Evolutionary conservation across 2,113 vertebrate genomes (phyloP), one percentile per base, ranked within the genome.

Genomic region (Tenrec ecaudatus): DNA sequence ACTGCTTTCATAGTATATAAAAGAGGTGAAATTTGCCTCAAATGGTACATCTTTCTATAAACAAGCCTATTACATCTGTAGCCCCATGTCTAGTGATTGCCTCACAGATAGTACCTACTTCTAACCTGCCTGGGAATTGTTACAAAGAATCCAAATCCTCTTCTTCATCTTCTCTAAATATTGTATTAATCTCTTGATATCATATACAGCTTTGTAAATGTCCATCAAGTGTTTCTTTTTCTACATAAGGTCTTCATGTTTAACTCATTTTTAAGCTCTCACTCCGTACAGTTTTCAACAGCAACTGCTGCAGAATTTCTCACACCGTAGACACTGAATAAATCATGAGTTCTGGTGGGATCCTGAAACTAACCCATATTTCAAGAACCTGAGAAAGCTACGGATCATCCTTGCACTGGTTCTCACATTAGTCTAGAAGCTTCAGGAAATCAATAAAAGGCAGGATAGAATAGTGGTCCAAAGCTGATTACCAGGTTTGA

Each of bases 191-290:
- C 62, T 93, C 71, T 93, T 76, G 88, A 89, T 91, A 75, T 40
- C 29, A 68, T 79, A 47, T 60, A 94, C 89, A 82, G 81, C 29
- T 79, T 86, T 89, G 38, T 86, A 94, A 89, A 89, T 68, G 15
- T 89, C 57, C 75, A 62, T 71, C 76, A 86, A 89, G 25, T 79
- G 76, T 88, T 86, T 64, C 57, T 89, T 93, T 79, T 31, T 76
- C 58, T 89, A 64, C 58, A 78, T 53, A 88, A 29, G 36, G 6
- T 43, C 47, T 82, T 94, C 75, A 80, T 43, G 29, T 9, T 77
- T 93, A 73, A 86, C 77, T 92, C 69, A 82, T 86, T 88, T 90
- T 90, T 76, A 86, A 89, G 40, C 58, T 92, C 71, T 53, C 40
- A 22, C 40, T 53, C 87, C 14, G 69, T 77, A 76, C 36, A 91